phyloP scores from a whole-genome alignment of 2,113 vertebrate genomes.

The Megaleporinus macrocephalus region DNA sequence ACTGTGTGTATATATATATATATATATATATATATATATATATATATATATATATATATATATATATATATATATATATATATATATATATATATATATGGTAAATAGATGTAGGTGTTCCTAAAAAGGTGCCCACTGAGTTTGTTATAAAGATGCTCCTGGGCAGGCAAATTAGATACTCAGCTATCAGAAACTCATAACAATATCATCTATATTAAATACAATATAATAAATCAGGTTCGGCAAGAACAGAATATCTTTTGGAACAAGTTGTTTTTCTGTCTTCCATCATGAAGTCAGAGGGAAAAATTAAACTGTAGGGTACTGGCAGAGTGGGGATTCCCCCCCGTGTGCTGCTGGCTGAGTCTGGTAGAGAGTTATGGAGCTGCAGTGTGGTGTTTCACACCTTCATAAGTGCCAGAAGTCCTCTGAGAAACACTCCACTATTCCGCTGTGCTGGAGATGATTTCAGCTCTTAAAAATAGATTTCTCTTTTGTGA shows the following conservation, averaged over 20 bases:
- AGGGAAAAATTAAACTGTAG: neutral
- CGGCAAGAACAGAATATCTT: neutral
- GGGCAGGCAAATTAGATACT: neutral
- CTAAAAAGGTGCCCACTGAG: too few species aligned
- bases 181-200: neutral
- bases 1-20: too few species aligned
- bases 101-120: too few species aligned
- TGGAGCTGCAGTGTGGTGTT: neutral
- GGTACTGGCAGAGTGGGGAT: neutral
- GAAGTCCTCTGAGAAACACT: neutral
- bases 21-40: too few species aligned
- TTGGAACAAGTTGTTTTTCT: neutral
- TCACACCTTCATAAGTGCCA: constrained; percentile 10
- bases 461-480: neutral
- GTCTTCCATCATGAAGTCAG: neutral
- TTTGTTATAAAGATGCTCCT: neutral
- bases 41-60: too few species aligned
- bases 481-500: constrained; percentile 13
- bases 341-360: constrained; percentile 1
- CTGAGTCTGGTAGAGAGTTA: constrained; percentile 27
- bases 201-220: too few species aligned
- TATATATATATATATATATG: too few species aligned
- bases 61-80: too few species aligned
- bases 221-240: too few species aligned
- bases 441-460: constrained; percentile 14